Conservation (phyloP, 1,140 invertebrate genomes). For the Zaprionus gabonicus region DNA sequence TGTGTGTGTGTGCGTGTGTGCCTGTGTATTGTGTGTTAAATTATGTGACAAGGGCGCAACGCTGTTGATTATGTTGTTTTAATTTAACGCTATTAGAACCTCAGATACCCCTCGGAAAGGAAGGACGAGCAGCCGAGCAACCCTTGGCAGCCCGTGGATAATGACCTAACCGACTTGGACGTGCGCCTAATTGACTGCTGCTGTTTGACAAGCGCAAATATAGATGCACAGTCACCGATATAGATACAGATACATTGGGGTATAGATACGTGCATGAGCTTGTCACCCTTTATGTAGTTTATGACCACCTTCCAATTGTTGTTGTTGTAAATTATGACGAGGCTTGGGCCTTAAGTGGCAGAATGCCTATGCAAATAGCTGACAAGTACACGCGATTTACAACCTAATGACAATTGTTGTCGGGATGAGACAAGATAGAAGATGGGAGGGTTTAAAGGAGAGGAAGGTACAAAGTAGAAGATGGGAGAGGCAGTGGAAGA, state of each 20-base stretch:
- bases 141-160: slow-evolving; percentile 36
- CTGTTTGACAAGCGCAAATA: slow-evolving; percentile 80
- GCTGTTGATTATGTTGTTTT: slow-evolving; percentile 82
- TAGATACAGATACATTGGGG: slow-evolving; percentile 19
- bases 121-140: slow-evolving; percentile 1
- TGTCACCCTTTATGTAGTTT: slow-evolving; percentile 48
- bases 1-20: neutral
- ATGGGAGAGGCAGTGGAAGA: too few species aligned
- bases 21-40: slow-evolving; percentile 40
- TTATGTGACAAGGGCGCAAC: slow-evolving; percentile 69
- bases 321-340: slow-evolving; percentile 42
- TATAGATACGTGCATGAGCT: slow-evolving; percentile 2
- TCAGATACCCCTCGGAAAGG: slow-evolving; percentile 31
- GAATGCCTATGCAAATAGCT: slow-evolving; percentile 71
- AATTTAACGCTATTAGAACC: slow-evolving; percentile 82
- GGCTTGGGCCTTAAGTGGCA: slow-evolving; percentile 48
- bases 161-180: slow-evolving; percentile 49
- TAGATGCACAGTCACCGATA: slow-evolving; percentile 23
- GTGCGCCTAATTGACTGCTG: slow-evolving; percentile 76
- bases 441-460: neutral
- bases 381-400: slow-evolving; percentile 71
- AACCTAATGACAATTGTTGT: slow-evolving; percentile 16
- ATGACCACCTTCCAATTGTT: slow-evolving; percentile 44
- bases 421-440: neutral
- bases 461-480: neutral